These are phyloP conservation scores for Macrosiphum euphorbiae DNA, from an alignment of 2,888 invertebrate genomes.

Conservation along the genomic window DNA sequence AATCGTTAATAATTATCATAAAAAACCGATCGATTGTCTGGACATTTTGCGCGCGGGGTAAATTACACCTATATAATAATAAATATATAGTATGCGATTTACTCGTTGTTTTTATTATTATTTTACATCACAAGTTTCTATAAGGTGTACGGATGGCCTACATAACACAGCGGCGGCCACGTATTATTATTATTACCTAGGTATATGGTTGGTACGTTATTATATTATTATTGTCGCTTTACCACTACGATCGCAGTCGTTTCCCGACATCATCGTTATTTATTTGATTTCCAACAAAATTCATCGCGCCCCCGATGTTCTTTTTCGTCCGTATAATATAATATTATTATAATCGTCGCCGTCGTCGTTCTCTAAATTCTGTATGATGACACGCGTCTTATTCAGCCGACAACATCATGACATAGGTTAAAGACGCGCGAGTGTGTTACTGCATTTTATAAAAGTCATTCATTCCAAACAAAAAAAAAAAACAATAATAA, in stretches of 20 bases:
- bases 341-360: slow-evolving; percentile 40
- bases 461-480: slow-evolving; percentile 64
- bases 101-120: not conserved
- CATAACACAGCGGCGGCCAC: not conserved
- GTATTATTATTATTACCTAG: not conserved
- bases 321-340: slow-evolving; percentile 32
- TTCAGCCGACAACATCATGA: slow-evolving; percentile 55
- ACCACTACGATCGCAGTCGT: not conserved
- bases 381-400: slow-evolving; percentile 61
- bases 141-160: slow-evolving; percentile 45
- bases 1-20: slow-evolving; percentile 39
- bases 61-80: not conserved
- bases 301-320: slow-evolving; percentile 45
- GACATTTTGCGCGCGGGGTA: not conserved
- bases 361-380: slow-evolving; percentile 58
- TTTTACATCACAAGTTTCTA: slow-evolving; percentile 31
- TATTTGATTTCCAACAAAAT: slow-evolving; percentile 19
- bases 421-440: slow-evolving; percentile 63
- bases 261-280: slow-evolving; percentile 51
- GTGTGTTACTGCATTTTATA: slow-evolving; percentile 53
- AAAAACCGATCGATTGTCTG: slow-evolving; percentile 28
- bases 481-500: slow-evolving; percentile 64
- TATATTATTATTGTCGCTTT: not conserved
- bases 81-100: slow-evolving; percentile 18
- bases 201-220: slow-evolving; percentile 4